These are phyloP conservation scores for Drosophila gaucha DNA, from an alignment of 2,888 invertebrate genomes.

Conservation along the genomic window DNA sequence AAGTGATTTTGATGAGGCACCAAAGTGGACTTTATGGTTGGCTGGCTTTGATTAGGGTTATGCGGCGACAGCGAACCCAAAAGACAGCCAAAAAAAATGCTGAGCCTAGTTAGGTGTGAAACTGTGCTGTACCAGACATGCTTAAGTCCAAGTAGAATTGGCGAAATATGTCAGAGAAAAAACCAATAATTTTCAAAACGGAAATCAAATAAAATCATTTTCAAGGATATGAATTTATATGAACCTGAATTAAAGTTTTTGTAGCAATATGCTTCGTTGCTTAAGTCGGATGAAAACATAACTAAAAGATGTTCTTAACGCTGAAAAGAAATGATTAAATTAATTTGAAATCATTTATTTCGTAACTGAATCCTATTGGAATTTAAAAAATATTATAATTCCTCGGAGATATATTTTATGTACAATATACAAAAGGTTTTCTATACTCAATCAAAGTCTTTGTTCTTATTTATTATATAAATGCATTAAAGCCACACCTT, in stretches of 20 bases:
- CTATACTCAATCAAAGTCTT: too few species aligned
- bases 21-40: slow-evolving; percentile 77
- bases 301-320: too few species aligned
- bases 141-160: not conserved
- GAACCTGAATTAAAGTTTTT: not conserved
- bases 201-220: slow-evolving; percentile 1
- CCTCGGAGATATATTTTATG: too few species aligned
- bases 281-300: too few species aligned
- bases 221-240: not conserved
- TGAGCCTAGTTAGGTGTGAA: slow-evolving; percentile 20
- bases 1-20: slow-evolving; percentile 78
- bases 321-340: too few species aligned
- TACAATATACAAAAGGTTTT: too few species aligned
- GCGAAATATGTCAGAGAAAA: not conserved
- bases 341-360: too few species aligned
- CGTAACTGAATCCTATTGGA: too few species aligned
- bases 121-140: not conserved
- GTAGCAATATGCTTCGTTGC: too few species aligned
- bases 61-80: slow-evolving; percentile 37
- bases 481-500: too few species aligned
- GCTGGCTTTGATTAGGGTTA: slow-evolving; percentile 75
- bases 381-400: too few species aligned
- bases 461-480: too few species aligned
- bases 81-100: not conserved
- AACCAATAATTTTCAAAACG: not conserved